Percentiles rank a stretch among this genome's conserved stretches.
These are phyloP conservation scores for Cryptosula pallasiana DNA, from an alignment of 2,888 invertebrate species.

Conservation along the genomic window DNA sequence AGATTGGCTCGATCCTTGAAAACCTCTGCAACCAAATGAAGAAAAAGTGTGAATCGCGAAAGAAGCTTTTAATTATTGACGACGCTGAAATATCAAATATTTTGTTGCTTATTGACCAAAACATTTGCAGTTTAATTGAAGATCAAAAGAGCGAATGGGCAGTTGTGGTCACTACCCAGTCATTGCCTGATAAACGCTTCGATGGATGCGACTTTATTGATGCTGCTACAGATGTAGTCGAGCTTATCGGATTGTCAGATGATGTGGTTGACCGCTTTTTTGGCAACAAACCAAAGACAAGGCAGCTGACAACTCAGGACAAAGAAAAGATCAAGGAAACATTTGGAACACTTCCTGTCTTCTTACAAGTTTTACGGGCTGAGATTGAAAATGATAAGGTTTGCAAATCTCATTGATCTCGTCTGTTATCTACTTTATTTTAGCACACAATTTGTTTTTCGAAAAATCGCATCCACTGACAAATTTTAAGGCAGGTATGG, in stretches of 20 bases:
- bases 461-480: too few species aligned
- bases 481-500: too few species aligned
- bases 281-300: neutral
- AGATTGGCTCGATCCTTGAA: neutral
- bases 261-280: neutral
- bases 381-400: neutral
- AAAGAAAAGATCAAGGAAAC: neutral
- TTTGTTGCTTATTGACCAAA: neutral
- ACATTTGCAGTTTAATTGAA: neutral
- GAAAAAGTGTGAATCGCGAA: neutral
- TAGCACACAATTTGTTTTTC: too few species aligned
- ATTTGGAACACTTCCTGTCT: neutral
- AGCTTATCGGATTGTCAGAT: neutral
- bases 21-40: neutral
- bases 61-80: neutral
- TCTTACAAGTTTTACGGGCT: neutral
- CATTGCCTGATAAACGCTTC: neutral
- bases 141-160: neutral
- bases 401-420: too few species aligned
- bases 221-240: neutral
- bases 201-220: neutral
- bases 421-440: too few species aligned
- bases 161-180: neutral
- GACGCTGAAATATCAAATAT: neutral
- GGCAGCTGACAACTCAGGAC: neutral